Evolutionary conservation across 35 echinoderm and acorn worm genomes (phyloP), one percentile per base, ranked within the genome.

Genomic region (Eucidaris tribuloides): DNA sequence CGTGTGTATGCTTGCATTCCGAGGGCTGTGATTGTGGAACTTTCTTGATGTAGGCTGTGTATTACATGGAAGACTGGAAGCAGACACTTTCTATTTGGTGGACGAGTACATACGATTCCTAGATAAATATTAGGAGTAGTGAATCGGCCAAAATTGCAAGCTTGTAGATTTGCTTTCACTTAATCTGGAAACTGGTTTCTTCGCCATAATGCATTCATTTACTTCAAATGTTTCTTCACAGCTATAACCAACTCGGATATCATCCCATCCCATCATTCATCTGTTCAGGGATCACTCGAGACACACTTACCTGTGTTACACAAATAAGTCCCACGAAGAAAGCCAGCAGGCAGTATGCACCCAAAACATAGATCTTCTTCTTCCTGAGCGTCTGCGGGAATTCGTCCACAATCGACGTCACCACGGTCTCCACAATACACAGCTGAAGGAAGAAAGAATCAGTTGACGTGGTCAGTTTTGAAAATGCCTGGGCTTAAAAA

Each of bases 391-490:
- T 34, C 22, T 85, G 39, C 17, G 89, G 89, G 42, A 97, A 97
- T 76, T 97, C 81, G 77, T 97, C 94, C 22, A 86, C 82, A 23
- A 97, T 38, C 1, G 94, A 68, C 0, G 94, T 97, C 3, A 97
- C 89, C 2, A 97, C 94, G 3, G 94, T 97, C 80, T 97, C 89
- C 20, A 97, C 89, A 50, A 97, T 97, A 46, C 89, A 91, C 35
- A 97, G 83, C 94, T 96, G 70, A 40, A 46, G 11, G 18, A 46
- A 46, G 14, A 15, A 2, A 23, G n/a, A 46, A 46, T 20, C 9
- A 74, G 23, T 62, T 34, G 23, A 78, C 13, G 4, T 71, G 20
- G 3, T 6, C 57, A 7, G 6, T 20, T 4, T 6, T 20, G n/a
- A 0, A 0, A 0, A 60, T 0, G 0, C 31, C 17, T 60, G 20